Evolutionary conservation across 2,797 vertebrate species (phyloP).

Genomic region (Scarus forsteni): DNA sequence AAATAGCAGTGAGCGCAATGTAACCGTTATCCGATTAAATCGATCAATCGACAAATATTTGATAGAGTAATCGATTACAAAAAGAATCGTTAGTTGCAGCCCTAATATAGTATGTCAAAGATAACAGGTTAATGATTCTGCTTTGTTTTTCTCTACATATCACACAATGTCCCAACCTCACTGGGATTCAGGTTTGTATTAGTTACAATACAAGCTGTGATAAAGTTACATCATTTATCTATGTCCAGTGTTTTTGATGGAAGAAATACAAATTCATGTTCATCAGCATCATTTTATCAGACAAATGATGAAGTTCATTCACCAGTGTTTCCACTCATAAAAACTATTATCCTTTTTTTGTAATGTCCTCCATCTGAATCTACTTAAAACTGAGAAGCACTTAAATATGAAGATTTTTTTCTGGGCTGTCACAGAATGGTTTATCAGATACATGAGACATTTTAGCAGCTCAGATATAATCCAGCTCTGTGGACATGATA

Average conservation of each 20-base stretch:
- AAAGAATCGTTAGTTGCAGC: too few relatives aligned
- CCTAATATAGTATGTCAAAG: too few relatives aligned
- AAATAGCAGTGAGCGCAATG: too few relatives aligned
- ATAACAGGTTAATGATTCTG: too few relatives aligned
- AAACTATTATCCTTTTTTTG: conserved; percentile 27
- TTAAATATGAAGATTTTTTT: conserved; percentile 37
- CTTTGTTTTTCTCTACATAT: too few relatives aligned
- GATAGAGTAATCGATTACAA: too few relatives aligned
- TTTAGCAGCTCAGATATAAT: conserved; percentile 46
- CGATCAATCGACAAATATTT: too few relatives aligned
- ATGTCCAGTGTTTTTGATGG: conserved; percentile 4
- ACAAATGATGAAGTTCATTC: conserved; percentile 38
- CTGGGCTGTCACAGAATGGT: conserved; percentile 10
- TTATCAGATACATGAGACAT: conserved; percentile 13
- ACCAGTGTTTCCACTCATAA: conserved; percentile 31
- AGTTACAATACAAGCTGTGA: not conserved
- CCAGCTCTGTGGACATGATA: conserved; percentile 19
- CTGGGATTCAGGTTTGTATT: not conserved
- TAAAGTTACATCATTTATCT: conserved; percentile 2
- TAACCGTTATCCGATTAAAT: too few relatives aligned
- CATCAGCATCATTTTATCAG: conserved; percentile 34
- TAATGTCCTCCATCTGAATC: conserved; percentile 29
- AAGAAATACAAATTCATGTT: conserved; percentile 22
- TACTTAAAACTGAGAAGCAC: conserved; percentile 45
- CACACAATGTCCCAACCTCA: too few relatives aligned